Evolutionary conservation across 2,888 invertebrate species (phyloP).

Genomic region (Peribatodes rhomboidaria): DNA sequence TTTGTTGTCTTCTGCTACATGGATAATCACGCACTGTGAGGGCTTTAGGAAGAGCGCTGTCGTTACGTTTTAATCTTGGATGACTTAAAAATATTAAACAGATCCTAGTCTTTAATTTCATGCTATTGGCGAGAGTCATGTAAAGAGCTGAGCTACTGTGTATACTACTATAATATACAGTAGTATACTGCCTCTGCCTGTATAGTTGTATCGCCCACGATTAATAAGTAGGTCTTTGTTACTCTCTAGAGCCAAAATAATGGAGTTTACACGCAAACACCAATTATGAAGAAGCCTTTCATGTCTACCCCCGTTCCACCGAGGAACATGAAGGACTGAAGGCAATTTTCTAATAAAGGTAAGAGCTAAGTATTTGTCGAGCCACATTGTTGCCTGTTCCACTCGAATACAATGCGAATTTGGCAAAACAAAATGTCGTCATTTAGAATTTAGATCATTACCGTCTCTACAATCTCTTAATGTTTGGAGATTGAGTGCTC

Average conservation of each 20-base stretch:
- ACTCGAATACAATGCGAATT: conserved; percentile 31
- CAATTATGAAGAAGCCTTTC: conserved; percentile 67
- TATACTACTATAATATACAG: too few relatives aligned
- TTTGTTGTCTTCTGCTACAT: too few relatives aligned
- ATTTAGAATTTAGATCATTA: conserved; percentile 33
- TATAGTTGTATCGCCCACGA: conserved; percentile 42
- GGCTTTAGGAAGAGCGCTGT: too few relatives aligned
- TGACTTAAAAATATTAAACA: too few relatives aligned
- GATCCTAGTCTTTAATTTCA: too few relatives aligned
- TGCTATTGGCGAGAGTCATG: too few relatives aligned
- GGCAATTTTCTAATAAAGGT: conserved; percentile 68
- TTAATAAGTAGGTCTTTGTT: conserved; percentile 58
- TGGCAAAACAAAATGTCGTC: conserved; percentile 30
- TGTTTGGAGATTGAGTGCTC: conserved; percentile 20
- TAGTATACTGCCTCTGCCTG: background rate
- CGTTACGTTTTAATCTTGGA: too few relatives aligned
- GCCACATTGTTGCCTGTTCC: conserved; percentile 48
- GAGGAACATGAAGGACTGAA: conserved; percentile 55
- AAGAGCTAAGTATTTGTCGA: conserved; percentile 57
- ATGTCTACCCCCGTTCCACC: conserved; percentile 67
- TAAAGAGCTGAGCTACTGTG: background rate
- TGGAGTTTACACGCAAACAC: conserved; percentile 69
- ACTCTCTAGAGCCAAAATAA: conserved; percentile 59
- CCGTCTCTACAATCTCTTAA: conserved; percentile 15
- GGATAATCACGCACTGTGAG: too few relatives aligned